phyloP scores from a whole-genome alignment of 1,140 invertebrate genomes.

The Drosophila equinoxialis region DNA sequence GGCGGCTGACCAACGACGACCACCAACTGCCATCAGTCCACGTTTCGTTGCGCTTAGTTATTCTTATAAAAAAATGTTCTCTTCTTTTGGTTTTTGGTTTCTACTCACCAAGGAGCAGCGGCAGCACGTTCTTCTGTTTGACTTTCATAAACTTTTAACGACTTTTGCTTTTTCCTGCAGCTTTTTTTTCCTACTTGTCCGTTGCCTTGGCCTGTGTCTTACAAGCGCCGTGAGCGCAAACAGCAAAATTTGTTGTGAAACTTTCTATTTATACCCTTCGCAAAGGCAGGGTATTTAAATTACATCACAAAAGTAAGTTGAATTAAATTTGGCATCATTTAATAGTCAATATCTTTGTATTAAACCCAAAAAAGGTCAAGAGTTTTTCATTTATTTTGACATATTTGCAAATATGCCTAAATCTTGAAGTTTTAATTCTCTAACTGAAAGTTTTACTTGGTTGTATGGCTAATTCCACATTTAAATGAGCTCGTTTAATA shows the following conservation, averaged over 20 bases:
- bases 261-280: constrained; percentile 64
- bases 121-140: constrained; percentile 71
- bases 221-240: constrained; percentile 12
- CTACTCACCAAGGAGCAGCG: constrained; percentile 19
- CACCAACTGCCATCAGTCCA: constrained; percentile 18
- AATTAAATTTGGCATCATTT: no score
- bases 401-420: no score
- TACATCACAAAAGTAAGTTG: constrained; percentile 12
- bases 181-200: not conserved
- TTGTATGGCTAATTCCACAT: no score
- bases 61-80: constrained; percentile 58
- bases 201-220: constrained; percentile 15
- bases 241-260: constrained; percentile 60
- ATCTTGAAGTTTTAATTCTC: no score
- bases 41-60: constrained; percentile 79
- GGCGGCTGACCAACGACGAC: constrained; percentile 57
- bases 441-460: no score
- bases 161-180: constrained; percentile 75
- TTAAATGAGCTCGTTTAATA: no score
- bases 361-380: no score
- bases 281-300: constrained; percentile 10
- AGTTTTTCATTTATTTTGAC: no score
- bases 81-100: constrained; percentile 37
- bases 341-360: no score
- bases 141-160: constrained; percentile 83